phyloP scores from a whole-genome alignment of 1,140 invertebrate genomes.

The Drosophila novamexicana region DNA sequence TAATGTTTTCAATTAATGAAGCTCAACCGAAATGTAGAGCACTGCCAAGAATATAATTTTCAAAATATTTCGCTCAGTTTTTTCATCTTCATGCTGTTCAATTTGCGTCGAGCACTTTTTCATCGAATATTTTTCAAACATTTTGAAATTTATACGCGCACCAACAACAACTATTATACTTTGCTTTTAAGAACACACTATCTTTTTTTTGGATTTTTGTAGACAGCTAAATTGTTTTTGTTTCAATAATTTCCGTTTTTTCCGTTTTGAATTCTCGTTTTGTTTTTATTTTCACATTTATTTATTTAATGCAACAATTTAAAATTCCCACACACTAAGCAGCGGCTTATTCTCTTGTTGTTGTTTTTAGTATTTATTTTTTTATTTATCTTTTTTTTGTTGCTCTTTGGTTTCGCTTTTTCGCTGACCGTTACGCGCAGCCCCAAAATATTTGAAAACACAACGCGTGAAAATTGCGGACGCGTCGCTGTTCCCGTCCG shows the following conservation, averaged over 20 bases:
- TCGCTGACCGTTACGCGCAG: slow-evolving; percentile 49
- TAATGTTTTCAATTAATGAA: slow-evolving; percentile 1
- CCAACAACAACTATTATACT: slow-evolving; percentile 27
- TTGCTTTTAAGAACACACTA: slow-evolving; percentile 27
- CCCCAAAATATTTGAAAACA: slow-evolving; percentile 32
- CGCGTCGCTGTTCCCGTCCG: slow-evolving; percentile 66
- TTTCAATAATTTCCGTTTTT: slow-evolving; percentile 49
- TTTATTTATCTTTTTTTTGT: slow-evolving; percentile 10
- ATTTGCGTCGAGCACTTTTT: slow-evolving; percentile 26
- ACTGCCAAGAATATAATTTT: slow-evolving; percentile 15
- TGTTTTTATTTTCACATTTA: slow-evolving; percentile 22
- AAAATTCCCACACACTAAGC: slow-evolving; percentile 28
- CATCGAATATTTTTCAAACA: slow-evolving; percentile 33
- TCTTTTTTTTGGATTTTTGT: slow-evolving; percentile 14
- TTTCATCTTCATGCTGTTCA: slow-evolving; percentile 10
- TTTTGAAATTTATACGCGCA: slow-evolving; percentile 27
- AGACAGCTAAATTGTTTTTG: slow-evolving; percentile 29
- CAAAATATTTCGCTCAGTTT: slow-evolving; percentile 9
- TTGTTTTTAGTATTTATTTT: slow-evolving; percentile 5
- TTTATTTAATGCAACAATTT: slow-evolving; percentile 37
- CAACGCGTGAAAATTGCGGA: slow-evolving; percentile 64
- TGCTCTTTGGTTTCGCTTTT: slow-evolving; percentile 14
- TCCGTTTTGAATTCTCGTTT: slow-evolving; percentile 6
- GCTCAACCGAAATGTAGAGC: neutral
- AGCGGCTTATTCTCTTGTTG: neutral